A percentile compares a stretch with the other conserved stretches of the same genome.
These are phyloP conservation scores for Apotomis capreana DNA, from an alignment of 2,888 invertebrate genomes.

Conservation along the genomic window DNA sequence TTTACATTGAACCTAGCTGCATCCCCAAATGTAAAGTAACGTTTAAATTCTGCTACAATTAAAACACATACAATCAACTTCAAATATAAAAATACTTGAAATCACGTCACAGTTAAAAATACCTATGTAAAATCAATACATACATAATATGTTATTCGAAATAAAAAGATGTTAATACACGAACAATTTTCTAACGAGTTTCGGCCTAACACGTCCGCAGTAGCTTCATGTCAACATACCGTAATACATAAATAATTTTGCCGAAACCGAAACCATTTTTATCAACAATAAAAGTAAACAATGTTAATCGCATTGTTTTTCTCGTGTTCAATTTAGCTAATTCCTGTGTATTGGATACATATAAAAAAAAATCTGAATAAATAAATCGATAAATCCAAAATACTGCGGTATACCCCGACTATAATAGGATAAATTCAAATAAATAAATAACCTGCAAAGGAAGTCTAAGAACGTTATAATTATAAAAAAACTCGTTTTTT, in stretches of 20 bases:
- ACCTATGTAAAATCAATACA: constrained; percentile 58
- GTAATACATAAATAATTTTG: background rate
- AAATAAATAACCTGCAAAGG: constrained; percentile 51
- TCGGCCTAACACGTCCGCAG: constrained; percentile 24
- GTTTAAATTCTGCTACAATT: constrained; percentile 42
- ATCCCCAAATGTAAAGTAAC: background rate
- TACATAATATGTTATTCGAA: constrained; percentile 47
- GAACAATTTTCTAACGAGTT: constrained; percentile 41
- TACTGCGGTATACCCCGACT: constrained; percentile 33
- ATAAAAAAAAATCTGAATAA: constrained; percentile 5
- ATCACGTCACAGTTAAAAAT: constrained; percentile 46
- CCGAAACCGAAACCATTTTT: background rate
- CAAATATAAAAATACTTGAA: constrained; percentile 42
- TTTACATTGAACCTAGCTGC: constrained; percentile 21
- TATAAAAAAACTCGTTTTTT: constrained; percentile 48
- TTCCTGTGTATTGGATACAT: background rate
- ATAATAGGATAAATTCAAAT: constrained; percentile 43
- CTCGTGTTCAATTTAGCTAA: constrained; percentile 4
- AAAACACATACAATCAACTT: constrained; percentile 44
- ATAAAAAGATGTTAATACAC: constrained; percentile 43
- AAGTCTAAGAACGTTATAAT: constrained; percentile 44
- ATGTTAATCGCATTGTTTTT: background rate
- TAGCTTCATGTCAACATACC: constrained; percentile 1
- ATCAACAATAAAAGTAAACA: no score
- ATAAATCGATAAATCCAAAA: constrained; percentile 6